phyloP scores from a whole-genome alignment of 2,888 invertebrate species.

The Pristionchus fissidentatus region DNA sequence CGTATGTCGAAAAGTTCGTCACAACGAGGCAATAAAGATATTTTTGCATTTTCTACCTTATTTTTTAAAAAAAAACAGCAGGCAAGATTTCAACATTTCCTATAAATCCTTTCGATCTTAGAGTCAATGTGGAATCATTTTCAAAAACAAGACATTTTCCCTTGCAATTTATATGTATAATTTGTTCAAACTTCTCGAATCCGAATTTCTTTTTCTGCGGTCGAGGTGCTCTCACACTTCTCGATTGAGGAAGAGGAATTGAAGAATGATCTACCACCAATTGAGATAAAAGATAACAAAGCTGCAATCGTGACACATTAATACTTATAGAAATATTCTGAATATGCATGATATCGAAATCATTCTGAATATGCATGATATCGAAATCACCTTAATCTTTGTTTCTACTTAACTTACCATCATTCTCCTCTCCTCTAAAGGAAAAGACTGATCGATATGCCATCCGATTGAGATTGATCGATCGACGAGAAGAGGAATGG shows the following conservation, averaged over 20 bases:
- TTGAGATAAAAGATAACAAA: conserved; percentile 64
- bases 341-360: neutral
- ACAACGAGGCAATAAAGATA: too few relatives aligned
- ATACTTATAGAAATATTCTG: neutral
- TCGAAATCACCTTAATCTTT: neutral
- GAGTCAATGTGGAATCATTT: too few relatives aligned
- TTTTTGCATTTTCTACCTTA: too few relatives aligned
- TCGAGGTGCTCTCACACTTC: conserved; percentile 62
- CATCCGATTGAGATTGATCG: conserved; percentile 81
- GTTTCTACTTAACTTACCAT: neutral
- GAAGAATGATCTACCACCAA: conserved; percentile 63
- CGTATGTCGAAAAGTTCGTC: too few relatives aligned
- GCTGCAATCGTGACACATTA: conserved; percentile 49
- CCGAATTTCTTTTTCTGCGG: conserved; percentile 59
- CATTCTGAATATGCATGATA: too few relatives aligned
- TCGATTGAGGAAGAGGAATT: conserved; percentile 64
- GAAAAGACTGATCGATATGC: conserved; percentile 14
- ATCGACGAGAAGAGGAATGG: conserved; percentile 83
- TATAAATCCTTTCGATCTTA: too few relatives aligned
- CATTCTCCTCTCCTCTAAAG: neutral
- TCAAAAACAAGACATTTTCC: too few relatives aligned
- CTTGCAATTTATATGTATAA: neutral
- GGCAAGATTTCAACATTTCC: too few relatives aligned
- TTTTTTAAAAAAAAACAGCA: too few relatives aligned
- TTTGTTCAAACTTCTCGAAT: conserved; percentile 75